Base-by-base conservation (phyloP, 2,797 vertebrate species). In the Harpagifer antarcticus region DNA sequence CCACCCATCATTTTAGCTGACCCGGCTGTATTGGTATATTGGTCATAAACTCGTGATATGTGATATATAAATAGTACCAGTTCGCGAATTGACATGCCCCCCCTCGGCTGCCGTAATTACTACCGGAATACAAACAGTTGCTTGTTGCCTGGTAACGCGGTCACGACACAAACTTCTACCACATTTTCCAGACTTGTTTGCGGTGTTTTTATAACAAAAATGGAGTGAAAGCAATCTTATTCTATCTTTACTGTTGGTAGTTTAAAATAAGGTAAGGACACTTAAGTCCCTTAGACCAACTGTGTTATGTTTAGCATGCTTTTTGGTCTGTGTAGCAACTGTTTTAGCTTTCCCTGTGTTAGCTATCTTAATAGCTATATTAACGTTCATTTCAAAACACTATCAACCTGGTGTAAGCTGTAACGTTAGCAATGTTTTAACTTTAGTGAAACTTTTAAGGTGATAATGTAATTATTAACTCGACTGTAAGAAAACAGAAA, bases 31-130 rank as follows among this genome's bases (percentile, higher is more conserved):
- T 27, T 27, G 23, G 23, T 27, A 27, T 27, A 27, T 27, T 27
- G 23, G 10, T 54, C 16, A 27, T 9, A 44, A 5, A 0, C 6
- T 19, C 17, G 11, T 44, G 23, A 23, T 23, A 14, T 48, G 23
- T 42, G 5, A 13, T 45, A 42, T 10, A 31, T 45, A 50, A 10
- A 31, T 12, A 2, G 0, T 47, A 11, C 13, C 15, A 33, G 1
- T 69, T 76, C n/a, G 20, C 59, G 14, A 20, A 10, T 8, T 0
- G 3, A 59, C 16, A 1, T 78, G 88, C 82, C 70, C 89, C 74
- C 86, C 60, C 16, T 55, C 44, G 2, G 62, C 0, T 70, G 19
- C 91, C 82, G 76, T 93, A 74, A 33, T 88, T 75, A 45, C 84
- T 15, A 82, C 67, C 52, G 77, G 42, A 70, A 13, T 40, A 5